phyloP scores from a whole-genome alignment of 2,797 vertebrate species.

The Molossus molossus region DNA sequence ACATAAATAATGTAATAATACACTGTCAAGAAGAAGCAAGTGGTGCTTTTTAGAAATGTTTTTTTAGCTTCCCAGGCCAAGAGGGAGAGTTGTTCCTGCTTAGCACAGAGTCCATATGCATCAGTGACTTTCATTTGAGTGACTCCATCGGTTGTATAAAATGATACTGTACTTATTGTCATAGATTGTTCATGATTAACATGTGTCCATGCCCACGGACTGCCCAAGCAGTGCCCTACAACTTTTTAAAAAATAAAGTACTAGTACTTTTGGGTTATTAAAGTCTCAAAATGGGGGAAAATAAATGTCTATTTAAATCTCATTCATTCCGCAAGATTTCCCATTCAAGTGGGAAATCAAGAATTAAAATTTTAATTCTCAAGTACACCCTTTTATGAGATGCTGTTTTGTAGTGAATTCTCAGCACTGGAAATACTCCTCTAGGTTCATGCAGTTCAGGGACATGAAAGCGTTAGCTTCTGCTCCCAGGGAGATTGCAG shows the following conservation, averaged over 20 bases:
- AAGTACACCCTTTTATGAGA: constrained; percentile 5
- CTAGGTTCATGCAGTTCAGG: neutral
- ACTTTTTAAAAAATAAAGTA: constrained; percentile 13
- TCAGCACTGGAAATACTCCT: neutral
- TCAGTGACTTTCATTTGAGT: neutral
- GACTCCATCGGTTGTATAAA: neutral
- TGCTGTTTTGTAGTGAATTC: constrained; percentile 3
- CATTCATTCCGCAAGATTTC: constrained; percentile 17
- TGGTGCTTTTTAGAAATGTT: neutral
- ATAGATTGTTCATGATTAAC: neutral
- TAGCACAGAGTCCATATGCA: neutral
- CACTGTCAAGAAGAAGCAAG: neutral
- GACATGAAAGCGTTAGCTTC: neutral
- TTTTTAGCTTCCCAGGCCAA: neutral
- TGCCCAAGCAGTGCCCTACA: neutral
- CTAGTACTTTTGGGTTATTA: neutral
- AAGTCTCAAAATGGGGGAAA: constrained; percentile 29
- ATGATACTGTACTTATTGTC: neutral
- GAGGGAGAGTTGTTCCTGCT: neutral
- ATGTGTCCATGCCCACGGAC: neutral
- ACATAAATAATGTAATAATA: neutral
- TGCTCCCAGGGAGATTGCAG: neutral
- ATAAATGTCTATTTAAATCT: neutral
- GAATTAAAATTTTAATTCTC: neutral
- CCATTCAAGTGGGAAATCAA: constrained; percentile 26